Evolutionary conservation across 2,113 vertebrate species (phyloP), one percentile per base, ranked within the genome.

Genomic region (Forbesichthys agassizii): DNA sequence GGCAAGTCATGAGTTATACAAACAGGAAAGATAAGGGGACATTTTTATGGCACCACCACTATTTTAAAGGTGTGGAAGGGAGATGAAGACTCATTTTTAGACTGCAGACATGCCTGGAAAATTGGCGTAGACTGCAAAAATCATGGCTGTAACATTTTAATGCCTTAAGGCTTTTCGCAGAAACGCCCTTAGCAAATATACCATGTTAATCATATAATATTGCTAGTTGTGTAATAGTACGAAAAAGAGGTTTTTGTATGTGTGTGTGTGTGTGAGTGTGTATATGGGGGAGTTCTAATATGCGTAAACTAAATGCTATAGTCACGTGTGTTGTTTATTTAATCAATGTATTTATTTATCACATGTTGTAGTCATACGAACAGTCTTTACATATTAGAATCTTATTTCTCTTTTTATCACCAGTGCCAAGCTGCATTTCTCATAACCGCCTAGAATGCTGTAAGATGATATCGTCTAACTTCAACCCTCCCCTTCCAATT

Each of bases 1-100:
- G 82, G 85, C 80, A 68, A 69, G 53, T 61, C 68, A 63, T 57
- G 80, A 91, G 89, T 89, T 89, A 91, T 66, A 76, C 48, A 55
- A 48, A 33, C 75, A 80, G 86, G 86, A 90, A 91, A 91, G 89
- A 88, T 91, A 92, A 90, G 74, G 71, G 84, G 88, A 90, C 89
- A 61, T 81, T 90, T 92, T 92, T 90, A 90, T 27, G 33, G 74
- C 69, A 1, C 56, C 5, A 12, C 61, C 74, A 72, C 79, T 74
- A 71, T 90, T 88, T 79, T 55, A 64, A 63, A 81, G 67, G 80
- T 66, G 74, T 36, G 66, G 14, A 66, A 18, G 61, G 63, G 73
- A 83, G 82, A 61, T 11, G 33, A 11, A 61, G 67, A 58, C 69
- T 74, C 64, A 33, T 70, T 85, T 90, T 84, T 82, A 87, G 77